Evolutionary conservation across 2,113 vertebrate genomes (phyloP).

Genomic region (Tenebrosternarchus preto): DNA sequence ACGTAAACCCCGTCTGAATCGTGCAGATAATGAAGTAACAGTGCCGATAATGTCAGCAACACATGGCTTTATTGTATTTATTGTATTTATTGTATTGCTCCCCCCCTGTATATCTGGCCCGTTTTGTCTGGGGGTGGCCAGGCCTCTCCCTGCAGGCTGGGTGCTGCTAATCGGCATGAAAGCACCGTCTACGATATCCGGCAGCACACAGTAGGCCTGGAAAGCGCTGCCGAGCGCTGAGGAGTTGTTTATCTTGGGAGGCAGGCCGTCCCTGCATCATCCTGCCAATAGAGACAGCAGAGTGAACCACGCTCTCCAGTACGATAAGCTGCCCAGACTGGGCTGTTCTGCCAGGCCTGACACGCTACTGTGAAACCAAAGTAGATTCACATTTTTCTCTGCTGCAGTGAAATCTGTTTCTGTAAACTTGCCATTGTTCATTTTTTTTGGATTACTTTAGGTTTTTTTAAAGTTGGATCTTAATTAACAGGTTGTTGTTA

Average conservation of each 20-base stretch:
- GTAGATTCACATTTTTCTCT: background rate
- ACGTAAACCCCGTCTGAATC: background rate
- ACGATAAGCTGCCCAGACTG: constrained; percentile 69
- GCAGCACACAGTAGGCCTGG: constrained; percentile 59
- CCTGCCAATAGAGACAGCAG: constrained; percentile 63
- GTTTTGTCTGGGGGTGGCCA: constrained; percentile 28
- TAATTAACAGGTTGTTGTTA: no score
- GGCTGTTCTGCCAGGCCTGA: constrained; percentile 52
- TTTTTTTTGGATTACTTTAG: background rate
- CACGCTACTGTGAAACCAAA: constrained; percentile 49
- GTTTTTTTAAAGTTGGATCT: background rate
- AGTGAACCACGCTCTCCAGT: constrained; percentile 52
- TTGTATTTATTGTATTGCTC: background rate
- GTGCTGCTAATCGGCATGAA: constrained; percentile 63
- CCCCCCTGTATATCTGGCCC: constrained; percentile 5
- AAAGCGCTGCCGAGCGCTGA: constrained; percentile 61
- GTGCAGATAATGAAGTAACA: background rate
- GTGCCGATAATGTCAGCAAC: background rate
- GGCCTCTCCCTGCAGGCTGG: background rate
- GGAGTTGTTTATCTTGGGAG: constrained; percentile 70
- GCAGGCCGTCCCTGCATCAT: constrained; percentile 69
- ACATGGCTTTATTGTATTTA: background rate
- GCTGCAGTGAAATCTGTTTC: constrained; percentile 2
- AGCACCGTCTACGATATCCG: constrained; percentile 54
- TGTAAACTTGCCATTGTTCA: background rate